A percentile compares a stretch with the other conserved stretches of the same genome.
Evolutionary conservation across 2,113 vertebrate species (phyloP).

Genomic region (Austrofundulus limnaeus): DNA sequence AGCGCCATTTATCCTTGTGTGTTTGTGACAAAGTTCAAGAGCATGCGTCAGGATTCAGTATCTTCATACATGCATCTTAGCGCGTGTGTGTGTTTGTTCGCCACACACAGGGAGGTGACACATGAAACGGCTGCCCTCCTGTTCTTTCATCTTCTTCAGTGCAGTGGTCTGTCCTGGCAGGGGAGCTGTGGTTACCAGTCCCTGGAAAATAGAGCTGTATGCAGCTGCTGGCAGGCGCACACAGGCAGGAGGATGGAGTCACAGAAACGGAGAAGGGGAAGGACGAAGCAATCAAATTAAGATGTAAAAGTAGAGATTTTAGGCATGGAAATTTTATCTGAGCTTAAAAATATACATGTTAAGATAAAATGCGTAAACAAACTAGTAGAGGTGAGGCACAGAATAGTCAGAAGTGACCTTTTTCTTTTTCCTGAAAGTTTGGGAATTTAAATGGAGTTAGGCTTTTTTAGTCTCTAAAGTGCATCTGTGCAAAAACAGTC

Average conservation of each 20-base stretch:
- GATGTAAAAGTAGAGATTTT: too few relatives aligned
- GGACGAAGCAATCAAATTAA: background rate
- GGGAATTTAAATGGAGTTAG: too few relatives aligned
- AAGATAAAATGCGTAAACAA: background rate
- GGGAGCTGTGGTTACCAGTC: conserved; percentile 57
- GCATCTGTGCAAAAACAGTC: too few relatives aligned
- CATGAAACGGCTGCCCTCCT: conserved; percentile 77
- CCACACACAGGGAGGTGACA: conserved; percentile 46
- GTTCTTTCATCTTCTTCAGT: conserved; percentile 74
- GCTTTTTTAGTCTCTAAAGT: too few relatives aligned
- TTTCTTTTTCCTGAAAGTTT: too few relatives aligned
- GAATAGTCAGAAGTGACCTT: too few relatives aligned
- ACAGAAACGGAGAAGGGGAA: conserved; percentile 2
- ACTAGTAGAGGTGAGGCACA: background rate
- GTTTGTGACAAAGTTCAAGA: conserved; percentile 24
- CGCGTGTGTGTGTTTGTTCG: conserved; percentile 11
- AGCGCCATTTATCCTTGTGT: background rate
- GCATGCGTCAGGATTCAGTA: conserved; percentile 17
- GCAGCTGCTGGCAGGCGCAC: conserved; percentile 24
- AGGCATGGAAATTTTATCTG: too few relatives aligned
- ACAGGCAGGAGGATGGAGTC: background rate
- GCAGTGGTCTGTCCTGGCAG: conserved; percentile 67
- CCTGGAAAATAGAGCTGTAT: conserved; percentile 54
- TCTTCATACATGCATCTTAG: conserved; percentile 19
- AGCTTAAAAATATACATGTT: background rate